Evolutionary conservation across 1,140 invertebrate species (phyloP).

Genomic region (Scaptomyza hsui): DNA sequence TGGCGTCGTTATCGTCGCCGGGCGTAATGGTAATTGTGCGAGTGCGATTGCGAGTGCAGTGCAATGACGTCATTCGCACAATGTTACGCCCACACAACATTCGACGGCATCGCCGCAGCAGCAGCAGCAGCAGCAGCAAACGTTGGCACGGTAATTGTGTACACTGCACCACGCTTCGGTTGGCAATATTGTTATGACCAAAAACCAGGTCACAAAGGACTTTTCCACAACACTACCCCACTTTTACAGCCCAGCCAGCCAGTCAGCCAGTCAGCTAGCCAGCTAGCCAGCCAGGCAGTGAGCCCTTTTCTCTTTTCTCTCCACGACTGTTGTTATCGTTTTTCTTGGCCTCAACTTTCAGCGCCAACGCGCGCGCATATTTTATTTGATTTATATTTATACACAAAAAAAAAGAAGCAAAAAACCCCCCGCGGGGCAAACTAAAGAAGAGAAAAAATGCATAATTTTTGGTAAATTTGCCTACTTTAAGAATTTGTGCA

Average conservation of each 20-base stretch:
- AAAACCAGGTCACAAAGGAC: conserved; percentile 82
- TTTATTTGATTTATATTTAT: conserved; percentile 81
- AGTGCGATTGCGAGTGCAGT: conserved; percentile 73
- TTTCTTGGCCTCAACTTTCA: conserved; percentile 61
- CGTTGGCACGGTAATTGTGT: conserved; percentile 79
- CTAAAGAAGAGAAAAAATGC: conserved; percentile 26
- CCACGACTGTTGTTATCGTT: conserved; percentile 37
- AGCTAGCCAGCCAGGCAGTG: background rate
- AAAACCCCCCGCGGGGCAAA: too few species aligned
- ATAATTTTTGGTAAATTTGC: conserved; percentile 68
- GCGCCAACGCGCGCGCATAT: conserved; percentile 77
- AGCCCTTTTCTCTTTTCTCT: background rate
- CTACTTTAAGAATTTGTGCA: conserved; percentile 34
- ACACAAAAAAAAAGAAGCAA: conserved; percentile 39
- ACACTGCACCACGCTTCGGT: conserved; percentile 77
- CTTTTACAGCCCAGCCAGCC: conserved; percentile 4
- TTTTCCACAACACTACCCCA: conserved; percentile 30
- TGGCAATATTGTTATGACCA: conserved; percentile 83
- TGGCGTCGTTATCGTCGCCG: conserved; percentile 44
- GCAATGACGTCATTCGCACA: conserved; percentile 71
- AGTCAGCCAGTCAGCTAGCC: background rate
- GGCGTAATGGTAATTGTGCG: conserved; percentile 72
- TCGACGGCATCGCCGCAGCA: conserved; percentile 34
- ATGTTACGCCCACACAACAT: conserved; percentile 56
- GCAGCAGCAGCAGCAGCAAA: conserved; percentile 35